These are phyloP conservation scores for Nymphalis io DNA, from an alignment of 1,140 invertebrate genomes.

Conservation along the genomic window DNA sequence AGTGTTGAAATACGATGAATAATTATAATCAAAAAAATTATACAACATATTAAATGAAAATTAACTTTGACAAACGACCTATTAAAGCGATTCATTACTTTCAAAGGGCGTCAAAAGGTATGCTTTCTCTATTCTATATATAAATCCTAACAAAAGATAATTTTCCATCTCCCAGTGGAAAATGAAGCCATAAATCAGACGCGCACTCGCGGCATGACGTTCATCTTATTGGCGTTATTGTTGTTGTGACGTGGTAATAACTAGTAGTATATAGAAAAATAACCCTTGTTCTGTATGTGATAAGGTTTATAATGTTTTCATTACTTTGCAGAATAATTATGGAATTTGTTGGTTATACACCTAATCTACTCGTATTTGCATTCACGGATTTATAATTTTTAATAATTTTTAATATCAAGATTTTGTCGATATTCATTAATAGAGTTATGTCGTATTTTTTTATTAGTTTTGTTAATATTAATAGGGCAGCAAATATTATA, in stretches of 20 bases:
- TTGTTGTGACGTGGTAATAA: conserved; percentile 36
- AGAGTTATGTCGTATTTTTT: neutral
- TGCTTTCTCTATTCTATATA: conserved; percentile 43
- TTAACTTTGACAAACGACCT: conserved; percentile 31
- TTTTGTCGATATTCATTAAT: neutral
- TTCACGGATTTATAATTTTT: conserved; percentile 3
- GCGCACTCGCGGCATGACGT: conserved; percentile 43
- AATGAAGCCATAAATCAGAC: conserved; percentile 51
- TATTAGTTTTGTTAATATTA: neutral
- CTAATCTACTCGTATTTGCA: neutral
- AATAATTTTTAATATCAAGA: neutral
- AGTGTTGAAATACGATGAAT: too few species aligned
- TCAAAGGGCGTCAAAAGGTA: conserved; percentile 31
- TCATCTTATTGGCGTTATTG: conserved; percentile 52
- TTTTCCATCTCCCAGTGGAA: conserved; percentile 43
- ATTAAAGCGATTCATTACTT: conserved; percentile 34
- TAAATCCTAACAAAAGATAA: conserved; percentile 51
- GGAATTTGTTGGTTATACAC: neutral
- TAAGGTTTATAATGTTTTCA: conserved; percentile 14
- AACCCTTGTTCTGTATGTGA: conserved; percentile 20
- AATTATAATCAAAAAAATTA: neutral
- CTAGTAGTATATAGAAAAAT: conserved; percentile 32
- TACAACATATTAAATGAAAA: conserved; percentile 23
- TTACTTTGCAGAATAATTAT: neutral
- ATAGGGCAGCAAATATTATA: too few species aligned